Conservation (phyloP, 92 coral and sea anemone genomes). For the Epizoanthus stellaris region DNA sequence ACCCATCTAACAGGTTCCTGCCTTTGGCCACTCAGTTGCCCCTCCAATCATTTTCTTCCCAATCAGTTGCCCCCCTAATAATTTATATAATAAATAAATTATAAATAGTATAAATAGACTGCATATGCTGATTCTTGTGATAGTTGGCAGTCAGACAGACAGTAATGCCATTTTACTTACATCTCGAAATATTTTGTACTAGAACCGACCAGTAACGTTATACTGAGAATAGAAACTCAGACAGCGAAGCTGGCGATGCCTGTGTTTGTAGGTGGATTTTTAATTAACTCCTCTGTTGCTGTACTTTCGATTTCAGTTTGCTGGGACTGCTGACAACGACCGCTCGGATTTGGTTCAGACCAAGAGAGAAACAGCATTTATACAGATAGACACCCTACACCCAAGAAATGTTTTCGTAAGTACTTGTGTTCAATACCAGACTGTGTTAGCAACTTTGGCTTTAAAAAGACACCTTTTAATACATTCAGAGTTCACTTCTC, state of each 20-base stretch:
- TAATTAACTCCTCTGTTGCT: background rate
- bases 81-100: background rate
- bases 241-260: too few relatives aligned
- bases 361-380: conserved; percentile 69
- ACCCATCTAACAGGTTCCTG: too few relatives aligned
- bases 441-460: too few relatives aligned
- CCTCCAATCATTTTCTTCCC: too few relatives aligned
- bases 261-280: background rate
- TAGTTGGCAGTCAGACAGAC: background rate
- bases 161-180: background rate
- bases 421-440: conserved; percentile 21
- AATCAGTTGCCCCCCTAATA: too few relatives aligned
- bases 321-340: background rate
- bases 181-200: background rate
- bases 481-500: too few relatives aligned
- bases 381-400: conserved; percentile 86
- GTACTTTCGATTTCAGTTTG: background rate
- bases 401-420: conserved; percentile 93
- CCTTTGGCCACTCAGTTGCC: too few relatives aligned
- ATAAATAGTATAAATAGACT: background rate
- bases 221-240: background rate
- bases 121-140: background rate
- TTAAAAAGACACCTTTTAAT: too few relatives aligned
- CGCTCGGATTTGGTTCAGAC: conserved; percentile 6
- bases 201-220: too few relatives aligned